Evolutionary conservation across 1,140 invertebrate genomes (phyloP), one percentile per base, ranked within the genome.

Genomic region (Sycobia sp.): DNA sequence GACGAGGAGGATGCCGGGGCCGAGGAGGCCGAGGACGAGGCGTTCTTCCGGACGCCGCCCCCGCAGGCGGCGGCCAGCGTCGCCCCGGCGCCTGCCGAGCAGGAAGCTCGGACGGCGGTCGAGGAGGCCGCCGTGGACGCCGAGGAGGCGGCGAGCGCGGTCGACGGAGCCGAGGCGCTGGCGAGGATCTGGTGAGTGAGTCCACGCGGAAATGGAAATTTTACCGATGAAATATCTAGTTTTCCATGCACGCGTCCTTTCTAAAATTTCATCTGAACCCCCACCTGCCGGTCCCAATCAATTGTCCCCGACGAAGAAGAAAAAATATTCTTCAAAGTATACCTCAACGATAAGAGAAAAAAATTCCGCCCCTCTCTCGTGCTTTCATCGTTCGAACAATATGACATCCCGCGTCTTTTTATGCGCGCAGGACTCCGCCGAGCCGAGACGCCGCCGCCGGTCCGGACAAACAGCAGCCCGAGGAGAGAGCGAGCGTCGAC

Each of bases 11-110:
- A 36, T 36, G 1, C 29, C 34, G 34, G 51, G 41, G 20, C 34
- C 39, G 22, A 78, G 16, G 57, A 50, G 25, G 50, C 53, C 29
- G 39, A 51, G 9, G 23, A 44, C 1, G 77, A 77, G 20, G 66
- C 74, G 20, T 82, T 82, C 69, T 82, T 82, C 27, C 75, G 76
- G 13, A 55, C 67, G 9, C 54, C 71, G 9, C 65, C 69, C 0
- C 10, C 38, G 23, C 67, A 65, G 50, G 59, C 69, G 44, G 9
- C 11, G 11, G 11, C 25, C n/a, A 16, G 14, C 25, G 1, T 7
- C 3, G 1, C 18, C 7, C 10, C 39, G 7, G 10, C 27, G 27
- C 38, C 1, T 18, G 13, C 18, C 4, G 60, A 14, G 2, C 53
- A 56, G 18, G 53, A 62, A 56, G 18, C 41, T 46, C 22, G n/a